phyloP scores from a whole-genome alignment of 1,140 invertebrate genomes.

The Patella vulgata region DNA sequence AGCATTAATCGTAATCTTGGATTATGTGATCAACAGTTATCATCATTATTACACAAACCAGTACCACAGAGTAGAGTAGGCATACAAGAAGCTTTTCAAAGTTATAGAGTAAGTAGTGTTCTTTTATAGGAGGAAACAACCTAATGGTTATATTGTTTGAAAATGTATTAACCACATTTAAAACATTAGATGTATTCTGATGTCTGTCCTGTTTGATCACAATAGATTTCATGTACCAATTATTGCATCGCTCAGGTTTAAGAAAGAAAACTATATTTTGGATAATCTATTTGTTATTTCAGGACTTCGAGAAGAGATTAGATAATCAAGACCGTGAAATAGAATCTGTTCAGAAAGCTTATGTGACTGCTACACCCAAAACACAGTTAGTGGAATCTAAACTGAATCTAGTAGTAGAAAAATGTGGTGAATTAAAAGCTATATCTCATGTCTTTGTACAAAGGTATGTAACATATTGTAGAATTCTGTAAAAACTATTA shows the following conservation, averaged over 20 bases:
- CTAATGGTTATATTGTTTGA: no score
- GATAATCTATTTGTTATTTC: no score
- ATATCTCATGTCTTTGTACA: slow-evolving; percentile 88
- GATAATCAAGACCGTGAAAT: slow-evolving; percentile 79
- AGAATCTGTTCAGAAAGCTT: slow-evolving; percentile 83
- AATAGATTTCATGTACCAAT: not conserved
- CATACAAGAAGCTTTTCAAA: slow-evolving; percentile 41
- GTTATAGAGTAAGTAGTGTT: slow-evolving; percentile 47
- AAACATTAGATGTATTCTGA: slow-evolving; percentile 16
- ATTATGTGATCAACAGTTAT: slow-evolving; percentile 49
- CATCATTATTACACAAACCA: slow-evolving; percentile 44
- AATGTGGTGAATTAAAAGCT: slow-evolving; percentile 92
- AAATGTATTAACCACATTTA: no score
- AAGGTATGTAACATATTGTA: slow-evolving; percentile 65
- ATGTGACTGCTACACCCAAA: slow-evolving; percentile 78
- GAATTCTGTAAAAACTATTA: no score
- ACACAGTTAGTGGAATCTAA: slow-evolving; percentile 90
- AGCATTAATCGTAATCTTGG: slow-evolving; percentile 47
- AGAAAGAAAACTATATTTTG: no score
- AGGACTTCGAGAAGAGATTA: slow-evolving; percentile 69
- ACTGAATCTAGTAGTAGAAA: slow-evolving; percentile 85
- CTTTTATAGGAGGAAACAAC: no score
- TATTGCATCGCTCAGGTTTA: no score
- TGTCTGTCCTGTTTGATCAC: slow-evolving; percentile 1
- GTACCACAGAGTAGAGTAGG: slow-evolving; percentile 45